phyloP scores from a whole-genome alignment of 1,140 invertebrate genomes.

The Zaprionus gabonicus region DNA sequence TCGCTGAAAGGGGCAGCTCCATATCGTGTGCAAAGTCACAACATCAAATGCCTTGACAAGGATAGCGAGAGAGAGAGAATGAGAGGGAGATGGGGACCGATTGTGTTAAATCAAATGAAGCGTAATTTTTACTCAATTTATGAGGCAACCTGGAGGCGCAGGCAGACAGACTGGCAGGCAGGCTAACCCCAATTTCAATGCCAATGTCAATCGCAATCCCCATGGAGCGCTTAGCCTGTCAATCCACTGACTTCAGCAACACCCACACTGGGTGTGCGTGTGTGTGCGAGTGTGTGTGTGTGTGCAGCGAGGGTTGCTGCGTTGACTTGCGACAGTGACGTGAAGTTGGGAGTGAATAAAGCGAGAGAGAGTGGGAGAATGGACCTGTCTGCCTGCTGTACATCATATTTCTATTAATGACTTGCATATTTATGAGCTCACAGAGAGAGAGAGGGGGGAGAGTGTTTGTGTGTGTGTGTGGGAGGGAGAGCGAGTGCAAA shows the following conservation, averaged over 20 bases:
- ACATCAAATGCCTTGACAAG: constrained; percentile 54
- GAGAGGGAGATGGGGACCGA: constrained; percentile 34
- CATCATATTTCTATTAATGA: constrained; percentile 81
- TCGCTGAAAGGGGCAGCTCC: constrained; percentile 32
- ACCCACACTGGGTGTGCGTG: constrained; percentile 11
- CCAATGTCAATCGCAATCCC: constrained; percentile 49
- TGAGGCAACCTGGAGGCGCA: constrained; percentile 38
- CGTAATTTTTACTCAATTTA: constrained; percentile 82
- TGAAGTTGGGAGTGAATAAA: constrained; percentile 34
- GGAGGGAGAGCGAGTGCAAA: constrained; percentile 50
- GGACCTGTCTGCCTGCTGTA: constrained; percentile 45
- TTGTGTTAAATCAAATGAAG: constrained; percentile 83
- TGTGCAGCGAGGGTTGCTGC: constrained; percentile 47
- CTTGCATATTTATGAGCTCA: constrained; percentile 77
- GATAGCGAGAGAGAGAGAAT: no score
- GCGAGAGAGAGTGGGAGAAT: constrained; percentile 6
- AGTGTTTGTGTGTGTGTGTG: neutral
- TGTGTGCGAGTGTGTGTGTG: neutral
- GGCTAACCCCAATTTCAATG: constrained; percentile 43
- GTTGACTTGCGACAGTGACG: constrained; percentile 50
- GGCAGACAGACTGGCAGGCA: constrained; percentile 7
- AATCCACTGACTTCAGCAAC: constrained; percentile 30
- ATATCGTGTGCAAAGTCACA: constrained; percentile 19
- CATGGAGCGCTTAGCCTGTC: constrained; percentile 74
- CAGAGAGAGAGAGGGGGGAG: constrained; percentile 10